phyloP scores from a whole-genome alignment of 2,113 vertebrate genomes.

The Notothenia rossii region DNA sequence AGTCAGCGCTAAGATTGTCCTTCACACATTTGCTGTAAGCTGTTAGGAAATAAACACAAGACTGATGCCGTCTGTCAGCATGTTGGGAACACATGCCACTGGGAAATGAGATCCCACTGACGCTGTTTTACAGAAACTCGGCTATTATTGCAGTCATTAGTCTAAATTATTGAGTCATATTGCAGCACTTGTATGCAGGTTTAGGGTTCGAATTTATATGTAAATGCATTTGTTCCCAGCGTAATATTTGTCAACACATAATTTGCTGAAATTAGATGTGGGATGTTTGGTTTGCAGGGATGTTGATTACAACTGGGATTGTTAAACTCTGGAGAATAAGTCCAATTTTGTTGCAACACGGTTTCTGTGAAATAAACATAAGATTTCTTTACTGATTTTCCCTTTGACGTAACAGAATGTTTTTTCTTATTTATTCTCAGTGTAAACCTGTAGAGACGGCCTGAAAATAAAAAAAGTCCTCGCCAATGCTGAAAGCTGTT shows the following conservation, averaged over 20 bases:
- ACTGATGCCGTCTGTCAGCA: conserved; percentile 44
- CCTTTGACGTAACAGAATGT: conserved; percentile 4
- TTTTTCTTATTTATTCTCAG: conserved; percentile 12
- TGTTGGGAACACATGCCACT: conserved; percentile 24
- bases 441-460: conserved; percentile 6
- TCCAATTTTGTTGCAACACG: conserved; percentile 28
- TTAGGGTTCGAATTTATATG: conserved; percentile 80
- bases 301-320: conserved; percentile 57
- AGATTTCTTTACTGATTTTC: conserved; percentile 25
- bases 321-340: conserved; percentile 43
- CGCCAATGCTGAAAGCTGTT: not conserved
- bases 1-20: conserved; percentile 29
- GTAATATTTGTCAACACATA: conserved; percentile 78
- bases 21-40: conserved; percentile 6
- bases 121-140: conserved; percentile 62
- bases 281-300: conserved; percentile 56
- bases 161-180: conserved; percentile 76
- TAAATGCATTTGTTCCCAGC: conserved; percentile 73
- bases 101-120: conserved; percentile 64
- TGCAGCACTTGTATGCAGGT: conserved; percentile 42
- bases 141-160: conserved; percentile 76
- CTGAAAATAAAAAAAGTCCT: conserved; percentile 13
- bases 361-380: not conserved
- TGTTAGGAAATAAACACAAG: conserved; percentile 38
- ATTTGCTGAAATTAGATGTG: conserved; percentile 70